Evolutionary conservation across 1,140 invertebrate species (phyloP), one percentile per base, ranked within the genome.

Genomic region (Pemphigus obesinymphae): DNA sequence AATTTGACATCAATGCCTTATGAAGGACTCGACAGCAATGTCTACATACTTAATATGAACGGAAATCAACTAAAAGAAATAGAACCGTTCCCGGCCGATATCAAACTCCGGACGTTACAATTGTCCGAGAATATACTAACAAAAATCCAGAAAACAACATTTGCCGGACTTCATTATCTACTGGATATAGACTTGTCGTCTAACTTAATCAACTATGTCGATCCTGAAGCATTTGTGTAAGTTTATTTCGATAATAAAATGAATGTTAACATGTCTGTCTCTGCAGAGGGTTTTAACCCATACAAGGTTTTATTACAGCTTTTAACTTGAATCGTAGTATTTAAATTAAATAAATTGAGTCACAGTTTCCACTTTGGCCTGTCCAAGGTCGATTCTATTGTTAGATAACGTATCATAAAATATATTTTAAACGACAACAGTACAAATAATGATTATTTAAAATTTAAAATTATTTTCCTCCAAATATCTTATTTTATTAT

Each of bases 21-120:
- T 82, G 85, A 85, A 61, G 85, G 85, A 4, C 88, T 93, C 45
- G 92, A 91, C 85, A 88, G 88, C 20, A 92, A 91, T 85, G 91
- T 92, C 10, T 93, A 93, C 86, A 88, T 92, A 81, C 86, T 93
- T 82, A 91, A 93, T 85, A 88, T 93, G 87, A 92, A 92, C 84
- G 91, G 90, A 48, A 93, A 93, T 85, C 90, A 90, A 83, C 89
- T 93, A 53, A 90, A 88, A 2, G 86, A 87, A 0, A 83, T 92
- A 20, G 86, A 86, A 66, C 88, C 89, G 0, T 93, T 93, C 85
- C 91, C 92, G 0, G 84, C 85, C 3, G 89, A 91, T 53, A 91
- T 93, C 83, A 92, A 92, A 85, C 87, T 93, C 85, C 88, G 92
- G 61, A 88, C 91, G 40, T 87, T 93, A n/a, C 91, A 92, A 85